These are phyloP conservation scores for Rhinatrema bivittatum DNA, from an alignment of 2,797 vertebrate genomes.

Conservation along the genomic window DNA sequence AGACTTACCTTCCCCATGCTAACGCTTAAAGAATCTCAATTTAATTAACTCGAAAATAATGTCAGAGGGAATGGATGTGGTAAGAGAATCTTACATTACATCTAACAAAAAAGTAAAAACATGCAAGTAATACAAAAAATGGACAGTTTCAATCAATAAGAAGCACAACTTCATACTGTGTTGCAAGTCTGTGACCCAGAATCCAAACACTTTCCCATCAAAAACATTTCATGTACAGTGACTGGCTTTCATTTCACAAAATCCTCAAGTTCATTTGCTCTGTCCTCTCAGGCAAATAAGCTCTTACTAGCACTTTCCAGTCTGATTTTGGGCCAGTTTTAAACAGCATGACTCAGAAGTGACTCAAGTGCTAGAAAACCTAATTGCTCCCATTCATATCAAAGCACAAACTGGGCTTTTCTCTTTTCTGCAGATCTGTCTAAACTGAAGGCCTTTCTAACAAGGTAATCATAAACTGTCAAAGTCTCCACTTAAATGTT, in stretches of 20 bases:
- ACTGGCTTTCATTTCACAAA: too few relatives aligned
- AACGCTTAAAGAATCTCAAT: conserved; percentile 87
- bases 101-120: conserved; percentile 86
- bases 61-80: conserved; percentile 83
- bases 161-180: conserved; percentile 98
- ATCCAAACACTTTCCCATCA: conserved; percentile 23
- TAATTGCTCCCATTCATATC: conserved; percentile 26
- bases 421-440: too few relatives aligned
- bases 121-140: conserved; percentile 92
- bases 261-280: too few relatives aligned
- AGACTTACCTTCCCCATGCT: conserved; percentile 97
- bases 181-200: conserved; percentile 54
- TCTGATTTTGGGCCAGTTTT: too few relatives aligned
- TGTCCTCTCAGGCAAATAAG: too few relatives aligned
- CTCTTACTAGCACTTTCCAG: too few relatives aligned
- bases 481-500: too few relatives aligned
- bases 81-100: conserved; percentile 82
- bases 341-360: too few relatives aligned
- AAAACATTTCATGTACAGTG: too few relatives aligned
- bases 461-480: too few relatives aligned
- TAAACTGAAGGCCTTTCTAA: too few relatives aligned
- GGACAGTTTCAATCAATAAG: conserved; percentile 79
- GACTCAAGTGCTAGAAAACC: too few relatives aligned
- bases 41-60: conserved; percentile 74
- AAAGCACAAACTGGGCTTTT: conserved; percentile 37